Conservation (phyloP, 2,888 invertebrate genomes). For the Epirrita christyi region DNA sequence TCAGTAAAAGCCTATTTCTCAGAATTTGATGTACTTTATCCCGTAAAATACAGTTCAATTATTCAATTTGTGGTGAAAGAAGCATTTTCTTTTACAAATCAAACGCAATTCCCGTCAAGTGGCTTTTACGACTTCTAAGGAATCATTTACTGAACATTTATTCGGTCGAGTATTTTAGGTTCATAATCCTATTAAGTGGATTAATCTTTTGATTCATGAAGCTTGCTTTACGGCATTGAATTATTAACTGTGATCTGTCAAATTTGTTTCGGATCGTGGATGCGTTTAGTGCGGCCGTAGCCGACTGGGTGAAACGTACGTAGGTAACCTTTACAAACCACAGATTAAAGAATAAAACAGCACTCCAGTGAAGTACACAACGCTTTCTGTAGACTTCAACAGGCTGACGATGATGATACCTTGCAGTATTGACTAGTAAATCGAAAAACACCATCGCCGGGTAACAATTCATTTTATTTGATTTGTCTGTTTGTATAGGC, state of each 20-base stretch:
- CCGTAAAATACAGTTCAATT: background rate
- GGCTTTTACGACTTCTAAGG: slow-evolving; percentile 20
- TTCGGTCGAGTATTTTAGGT: slow-evolving; percentile 1
- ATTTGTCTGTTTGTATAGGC: slow-evolving; percentile 36
- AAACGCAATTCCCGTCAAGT: slow-evolving; percentile 6
- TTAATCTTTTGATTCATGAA: slow-evolving; percentile 7
- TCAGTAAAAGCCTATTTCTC: too few species aligned
- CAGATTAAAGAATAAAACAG: too few species aligned
- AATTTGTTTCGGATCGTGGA: background rate
- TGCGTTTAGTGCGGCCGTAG: background rate
- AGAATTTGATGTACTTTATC: too few species aligned
- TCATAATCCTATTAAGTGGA: background rate
- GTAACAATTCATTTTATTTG: slow-evolving; percentile 33
- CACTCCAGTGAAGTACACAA: too few species aligned
- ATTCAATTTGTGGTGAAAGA: slow-evolving; percentile 12
- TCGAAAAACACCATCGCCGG: slow-evolving; percentile 11
- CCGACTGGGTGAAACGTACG: background rate
- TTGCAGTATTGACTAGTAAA: background rate
- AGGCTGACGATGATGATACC: too few species aligned
- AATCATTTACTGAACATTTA: slow-evolving; percentile 9
- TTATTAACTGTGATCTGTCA: background rate
- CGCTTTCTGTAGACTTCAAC: too few species aligned
- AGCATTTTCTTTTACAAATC: slow-evolving; percentile 7
- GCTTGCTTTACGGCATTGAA: background rate
- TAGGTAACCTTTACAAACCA: too few species aligned